Evolutionary conservation across 2,113 vertebrate species (phyloP).

Genomic region (Dicaeum eximium): DNA sequence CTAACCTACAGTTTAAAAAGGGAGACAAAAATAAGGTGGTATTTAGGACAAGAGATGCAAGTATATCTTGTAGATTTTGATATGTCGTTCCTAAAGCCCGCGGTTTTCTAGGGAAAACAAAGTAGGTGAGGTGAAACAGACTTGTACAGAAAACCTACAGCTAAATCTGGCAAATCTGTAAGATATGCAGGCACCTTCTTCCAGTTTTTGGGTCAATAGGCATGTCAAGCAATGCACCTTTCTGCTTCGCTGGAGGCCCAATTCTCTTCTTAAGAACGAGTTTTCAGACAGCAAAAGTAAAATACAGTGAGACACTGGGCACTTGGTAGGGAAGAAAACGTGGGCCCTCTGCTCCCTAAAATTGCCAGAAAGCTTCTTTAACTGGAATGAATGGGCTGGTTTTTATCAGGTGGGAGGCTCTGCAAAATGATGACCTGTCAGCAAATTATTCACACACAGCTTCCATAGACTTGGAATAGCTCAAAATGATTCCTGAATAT

Average conservation of each 20-base stretch:
- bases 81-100: background rate
- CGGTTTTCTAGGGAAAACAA: background rate
- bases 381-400: background rate
- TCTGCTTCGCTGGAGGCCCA: background rate
- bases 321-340: background rate
- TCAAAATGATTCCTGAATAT: background rate
- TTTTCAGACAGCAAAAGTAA: background rate
- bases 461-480: background rate
- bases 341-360: background rate
- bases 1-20: background rate
- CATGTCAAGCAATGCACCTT: background rate
- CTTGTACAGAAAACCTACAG: background rate
- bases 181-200: background rate
- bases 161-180: background rate
- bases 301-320: background rate
- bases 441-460: background rate
- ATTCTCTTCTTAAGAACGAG: background rate
- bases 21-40: background rate
- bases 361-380: background rate
- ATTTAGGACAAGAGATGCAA: background rate
- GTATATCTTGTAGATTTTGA: background rate
- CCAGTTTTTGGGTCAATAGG: conserved; percentile 1
- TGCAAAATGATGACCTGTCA: background rate
- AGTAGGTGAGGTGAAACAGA: background rate
- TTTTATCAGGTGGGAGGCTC: background rate